Evolutionary conservation across 2,113 vertebrate species (phyloP).

Genomic region (Rhinopomastus cyanomelas): DNA sequence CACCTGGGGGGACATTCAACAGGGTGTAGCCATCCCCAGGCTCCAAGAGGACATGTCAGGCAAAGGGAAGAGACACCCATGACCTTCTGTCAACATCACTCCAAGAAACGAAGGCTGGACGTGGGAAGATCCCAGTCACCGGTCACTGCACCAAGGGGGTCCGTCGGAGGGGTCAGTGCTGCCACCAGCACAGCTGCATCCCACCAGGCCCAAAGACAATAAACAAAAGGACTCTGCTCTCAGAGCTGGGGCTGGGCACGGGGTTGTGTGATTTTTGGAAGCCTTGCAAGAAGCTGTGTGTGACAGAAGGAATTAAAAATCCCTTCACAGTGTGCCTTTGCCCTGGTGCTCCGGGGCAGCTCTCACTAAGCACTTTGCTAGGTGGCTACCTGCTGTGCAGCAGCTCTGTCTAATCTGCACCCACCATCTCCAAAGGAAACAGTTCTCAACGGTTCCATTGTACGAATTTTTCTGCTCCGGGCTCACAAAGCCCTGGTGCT

Average conservation of each 20-base stretch:
- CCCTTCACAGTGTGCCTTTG: background rate
- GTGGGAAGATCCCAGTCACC: background rate
- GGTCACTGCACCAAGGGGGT: background rate
- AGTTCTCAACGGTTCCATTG: slow-evolving; percentile 45
- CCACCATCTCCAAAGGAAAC: slow-evolving; percentile 54
- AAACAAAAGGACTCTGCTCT: slow-evolving; percentile 44
- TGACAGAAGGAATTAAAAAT: slow-evolving; percentile 51
- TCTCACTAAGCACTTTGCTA: slow-evolving; percentile 36
- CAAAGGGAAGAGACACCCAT: background rate
- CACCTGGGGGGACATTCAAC: background rate
- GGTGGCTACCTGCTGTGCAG: slow-evolving; percentile 63
- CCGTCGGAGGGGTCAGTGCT: background rate
- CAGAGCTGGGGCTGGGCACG: background rate
- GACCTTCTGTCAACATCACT: background rate
- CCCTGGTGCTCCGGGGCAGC: background rate
- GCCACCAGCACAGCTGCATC: slow-evolving; percentile 61
- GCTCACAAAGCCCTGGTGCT: background rate
- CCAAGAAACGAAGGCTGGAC: background rate
- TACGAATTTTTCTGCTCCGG: background rate
- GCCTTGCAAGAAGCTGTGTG: slow-evolving; percentile 5
- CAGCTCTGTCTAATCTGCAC: slow-evolving; percentile 26
- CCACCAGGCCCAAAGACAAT: slow-evolving; percentile 56
- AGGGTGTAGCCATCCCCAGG: background rate
- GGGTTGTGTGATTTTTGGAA: slow-evolving; percentile 70
- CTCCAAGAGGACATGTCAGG: background rate